Base-by-base conservation (phyloP, 2,888 invertebrate species). In the Matsumyia berberina region DNA sequence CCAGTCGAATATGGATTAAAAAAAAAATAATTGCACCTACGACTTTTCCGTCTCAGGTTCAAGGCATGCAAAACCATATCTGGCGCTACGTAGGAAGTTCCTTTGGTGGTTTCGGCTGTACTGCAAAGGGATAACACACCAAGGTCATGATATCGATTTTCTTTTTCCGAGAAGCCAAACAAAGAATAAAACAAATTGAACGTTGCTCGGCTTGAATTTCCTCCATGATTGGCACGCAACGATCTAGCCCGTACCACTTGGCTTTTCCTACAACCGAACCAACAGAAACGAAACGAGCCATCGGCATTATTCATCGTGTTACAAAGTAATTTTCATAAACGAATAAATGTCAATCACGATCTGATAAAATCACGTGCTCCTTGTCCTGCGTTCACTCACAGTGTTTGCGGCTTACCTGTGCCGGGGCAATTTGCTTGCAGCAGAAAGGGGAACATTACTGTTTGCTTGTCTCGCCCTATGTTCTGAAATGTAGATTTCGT, bases 331-430 rank as follows among this genome's bases (percentile, higher is more conserved):
- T 85, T 80, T 81, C 70, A 66, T 85, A 80, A 80, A 69, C 37
- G 67, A 74, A 80, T 80, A 80, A 85, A 80, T 76, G 80, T 80
- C 85, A 85, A 85, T 85, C 80, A 79, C 64, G 69, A 85, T 74
- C 70, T 60, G 80, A 80, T 85, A 79, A 83, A 49, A 76, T 80
- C 69, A 80, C 85, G 66, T 85, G 80, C 57, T 29, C 70, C 57
- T 66, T 70, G 74, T 69, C 58, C 62, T 79, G 60, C 53, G 55
- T 60, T 46, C 24, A 55, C 55, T 77, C 42, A 53, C 24, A 64
- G 17, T 58, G 44, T 37, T 51, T 57, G 57, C 42, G 57, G 51
- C n/a, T 74, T 53, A 53, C 53, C 53, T 57, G 19, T 46, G 42
- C 15, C 42, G 29, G 11, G 24, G 53, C 17, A 70, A 62, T 73